These are phyloP conservation scores for Lutjanus campechanus DNA, from an alignment of 2,797 vertebrate species.

Conservation along the genomic window DNA sequence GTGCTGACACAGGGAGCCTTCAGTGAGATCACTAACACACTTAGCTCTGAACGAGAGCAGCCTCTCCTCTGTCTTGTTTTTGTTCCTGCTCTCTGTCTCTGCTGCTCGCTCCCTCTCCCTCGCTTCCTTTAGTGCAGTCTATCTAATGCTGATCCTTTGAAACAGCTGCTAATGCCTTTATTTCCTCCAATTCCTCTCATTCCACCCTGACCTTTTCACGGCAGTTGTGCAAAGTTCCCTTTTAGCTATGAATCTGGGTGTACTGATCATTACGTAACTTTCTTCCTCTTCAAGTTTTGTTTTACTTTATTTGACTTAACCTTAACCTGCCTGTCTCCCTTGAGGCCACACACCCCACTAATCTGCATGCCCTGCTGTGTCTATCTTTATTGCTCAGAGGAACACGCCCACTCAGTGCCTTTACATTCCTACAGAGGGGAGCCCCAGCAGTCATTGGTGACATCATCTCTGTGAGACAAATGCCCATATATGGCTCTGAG, in stretches of 20 bases:
- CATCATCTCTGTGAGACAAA: constrained; percentile 85
- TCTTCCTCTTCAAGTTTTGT: constrained; percentile 19
- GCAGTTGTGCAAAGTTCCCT: constrained; percentile 31
- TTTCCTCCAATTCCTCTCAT: constrained; percentile 29
- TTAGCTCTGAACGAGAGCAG: constrained; percentile 28
- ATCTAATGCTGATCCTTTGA: constrained; percentile 21
- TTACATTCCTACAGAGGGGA: constrained; percentile 61
- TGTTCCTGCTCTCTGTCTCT: constrained; percentile 19
- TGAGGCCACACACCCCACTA: constrained; percentile 3
- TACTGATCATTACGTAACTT: constrained; percentile 13
- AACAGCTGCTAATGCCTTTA: constrained; percentile 50
- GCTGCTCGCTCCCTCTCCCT: constrained; percentile 20
- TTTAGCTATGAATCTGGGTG: constrained; percentile 22
- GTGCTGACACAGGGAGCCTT: constrained; percentile 64
- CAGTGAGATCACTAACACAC: constrained; percentile 40
- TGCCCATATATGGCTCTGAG: constrained; percentile 81
- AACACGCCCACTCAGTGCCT: constrained; percentile 49
- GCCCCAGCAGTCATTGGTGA: constrained; percentile 72
- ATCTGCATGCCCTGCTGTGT: constrained; percentile 6
- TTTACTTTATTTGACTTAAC: constrained; percentile 25
- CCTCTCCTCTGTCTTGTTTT: constrained; percentile 33
- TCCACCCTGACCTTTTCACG: constrained; percentile 1
- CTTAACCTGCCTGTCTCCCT: constrained; percentile 15
- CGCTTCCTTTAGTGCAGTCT: constrained; percentile 25
- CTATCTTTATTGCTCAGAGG: constrained; percentile 25